Evolutionary conservation across 2,797 vertebrate species (phyloP).

Genomic region (Merluccius polli): DNA sequence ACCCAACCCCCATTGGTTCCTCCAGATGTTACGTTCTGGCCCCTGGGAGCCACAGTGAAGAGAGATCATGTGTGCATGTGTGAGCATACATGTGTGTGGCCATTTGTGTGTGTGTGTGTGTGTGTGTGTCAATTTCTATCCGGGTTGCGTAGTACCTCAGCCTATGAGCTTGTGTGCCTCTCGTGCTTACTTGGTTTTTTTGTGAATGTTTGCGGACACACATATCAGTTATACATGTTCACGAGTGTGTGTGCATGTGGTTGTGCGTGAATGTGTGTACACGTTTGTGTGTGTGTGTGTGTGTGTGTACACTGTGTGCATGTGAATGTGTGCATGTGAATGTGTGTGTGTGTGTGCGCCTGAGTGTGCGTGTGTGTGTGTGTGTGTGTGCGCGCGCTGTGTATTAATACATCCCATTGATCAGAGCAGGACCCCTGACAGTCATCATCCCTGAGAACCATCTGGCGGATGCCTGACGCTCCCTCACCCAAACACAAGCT

Average conservation of each 20-base stretch:
- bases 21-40: constrained; percentile 95
- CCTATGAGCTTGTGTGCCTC: constrained; percentile 39
- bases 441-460: constrained; percentile 99
- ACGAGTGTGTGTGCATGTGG: constrained; percentile 32
- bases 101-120: constrained; percentile 26
- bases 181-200: not conserved
- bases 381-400: constrained; percentile 49
- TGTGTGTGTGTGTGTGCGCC: constrained; percentile 24
- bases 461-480: constrained; percentile 99
- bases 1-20: constrained; percentile 77
- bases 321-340: constrained; percentile 20
- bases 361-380: constrained; percentile 20
- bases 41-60: constrained; percentile 87
- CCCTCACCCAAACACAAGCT: constrained; percentile 99
- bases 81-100: constrained; percentile 14
- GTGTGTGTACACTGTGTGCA: not conserved
- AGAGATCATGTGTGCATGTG: constrained; percentile 68
- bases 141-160: constrained; percentile 3
- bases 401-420: constrained; percentile 99
- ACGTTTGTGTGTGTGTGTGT: not conserved
- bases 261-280: no score
- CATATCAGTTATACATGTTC: not conserved
- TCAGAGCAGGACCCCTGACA: constrained; percentile 99
- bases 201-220: not conserved
- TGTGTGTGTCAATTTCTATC: not conserved